Evolutionary conservation across 2,888 invertebrate genomes (phyloP), one percentile per base, ranked within the genome.

Genomic region (Exocentrus adspersus): DNA sequence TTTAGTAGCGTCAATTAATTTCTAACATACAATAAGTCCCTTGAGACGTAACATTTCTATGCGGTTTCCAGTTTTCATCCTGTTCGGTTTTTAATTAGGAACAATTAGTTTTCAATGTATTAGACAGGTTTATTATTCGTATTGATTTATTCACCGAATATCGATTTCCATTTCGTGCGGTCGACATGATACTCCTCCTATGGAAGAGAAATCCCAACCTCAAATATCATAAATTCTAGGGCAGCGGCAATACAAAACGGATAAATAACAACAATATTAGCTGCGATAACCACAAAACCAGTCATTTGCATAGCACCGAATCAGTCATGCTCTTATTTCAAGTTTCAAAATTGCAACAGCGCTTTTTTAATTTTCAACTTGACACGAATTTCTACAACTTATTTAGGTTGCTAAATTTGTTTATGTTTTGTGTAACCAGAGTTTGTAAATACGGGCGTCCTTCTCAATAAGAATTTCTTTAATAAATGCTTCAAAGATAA

Each of bases 221-320:
- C n/a, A 37, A 12, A 37, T 2, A 37, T 37, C 37, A 2, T n/a
- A 12, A 37, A 37, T 37, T 37, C 37, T 37, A 37, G 37, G 12
- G 37, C 37, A 37, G 12, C 12, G n/a, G n/a, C 10, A 37, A 9
- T 37, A 12, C 37, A n/a, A 37, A 37, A 37, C 37, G 37, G 12
- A 37, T 37, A 37, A 37, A 37, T 37, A 37, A 37, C 32, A 32
- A 32, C 37, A 37, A 37, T 37, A 37, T 37, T n/a, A n/a, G 37
- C 12, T 5, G 37, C 14, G 12, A 37, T 37, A 37, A 37, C 37
- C 37, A 37, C 37, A 37, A 37, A 37, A 37, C 37, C 37, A 37
- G 10, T n/a, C n/a, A 37, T 37, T 37, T 37, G 37, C 37, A 37
- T 37, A 37, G 37, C 37, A 37, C 37, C 37, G 37, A 37, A 37